Evolutionary conservation across 1,140 invertebrate genomes (phyloP), one percentile per base, ranked within the genome.

Genomic region (Andrena cerasifolii): DNA sequence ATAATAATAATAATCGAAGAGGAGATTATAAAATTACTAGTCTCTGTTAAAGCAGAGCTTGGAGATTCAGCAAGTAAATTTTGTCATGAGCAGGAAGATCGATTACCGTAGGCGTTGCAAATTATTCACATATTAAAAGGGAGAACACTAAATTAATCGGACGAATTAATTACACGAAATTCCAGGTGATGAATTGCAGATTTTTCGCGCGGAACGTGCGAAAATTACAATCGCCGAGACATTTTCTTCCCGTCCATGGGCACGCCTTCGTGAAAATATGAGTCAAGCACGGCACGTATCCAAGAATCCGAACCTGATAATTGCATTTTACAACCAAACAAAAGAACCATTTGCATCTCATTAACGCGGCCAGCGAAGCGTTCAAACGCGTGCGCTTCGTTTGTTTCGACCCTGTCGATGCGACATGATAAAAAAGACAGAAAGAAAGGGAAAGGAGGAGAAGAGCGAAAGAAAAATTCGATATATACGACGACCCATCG

Each of bases 271-370:
- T 24, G n/a, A 7, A 24, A 51, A 18, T 24, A 51, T n/a, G 47
- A 49, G 47, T n/a, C 12, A 49, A 49, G 47, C 49, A 14, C 47
- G 18, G 47, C 49, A 51, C 49, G 49, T 49, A 33, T 51, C 31
- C 36, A 66, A 51, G 47, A 66, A 66, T 53, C 16, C 45, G 66
- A n/a, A 68, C 36, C 66, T 43, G 51, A 73, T 63, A 51, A 73
- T 63, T 49, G 40, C 43, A 49, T 72, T 72, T 72, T 10, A 28
- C 59, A n/a, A 45, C 14, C 21, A 33, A 53, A 63, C 31, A 49
- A 36, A 49, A 62, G 58, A 63, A 40, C 45, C 31, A 36, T 31
- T 72, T 59, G 26, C 36, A 36, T 63, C 31, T 51, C 70, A 36
- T 63, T 73, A 63, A 49, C 59, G 33, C 33, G 18, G 26, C 24